phyloP scores from a whole-genome alignment of 64 coral and sea anemone species.

The Orbicella faveolata region DNA sequence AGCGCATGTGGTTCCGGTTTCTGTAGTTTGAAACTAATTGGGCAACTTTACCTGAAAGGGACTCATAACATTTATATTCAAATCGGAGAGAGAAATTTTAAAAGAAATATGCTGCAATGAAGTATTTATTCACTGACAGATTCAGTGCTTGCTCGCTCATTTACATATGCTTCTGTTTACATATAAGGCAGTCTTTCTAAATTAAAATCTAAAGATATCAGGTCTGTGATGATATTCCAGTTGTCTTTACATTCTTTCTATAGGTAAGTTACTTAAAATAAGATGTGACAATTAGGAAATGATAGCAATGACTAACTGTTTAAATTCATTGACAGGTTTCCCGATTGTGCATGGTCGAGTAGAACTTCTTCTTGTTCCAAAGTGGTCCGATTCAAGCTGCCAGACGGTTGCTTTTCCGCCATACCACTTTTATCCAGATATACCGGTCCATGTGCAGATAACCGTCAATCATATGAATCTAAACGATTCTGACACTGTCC shows the following conservation, averaged over 20 bases:
- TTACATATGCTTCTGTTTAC: no score
- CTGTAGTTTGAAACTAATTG: no score
- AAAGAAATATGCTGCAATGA: no score
- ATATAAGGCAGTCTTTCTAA: no score
- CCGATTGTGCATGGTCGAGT: conserved; percentile 27
- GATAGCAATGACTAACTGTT: background rate
- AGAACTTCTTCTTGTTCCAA: conserved; percentile 21
- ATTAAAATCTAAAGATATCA: no score
- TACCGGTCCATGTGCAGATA: conserved; percentile 30
- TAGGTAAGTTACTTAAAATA: background rate
- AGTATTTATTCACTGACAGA: no score
- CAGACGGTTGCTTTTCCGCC: conserved; percentile 26
- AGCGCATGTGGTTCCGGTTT: no score
- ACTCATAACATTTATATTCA: no score
- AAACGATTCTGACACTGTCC: conserved; percentile 38
- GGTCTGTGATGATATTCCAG: background rate
- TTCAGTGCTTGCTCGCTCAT: no score
- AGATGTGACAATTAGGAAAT: no score
- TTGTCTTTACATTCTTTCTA: background rate
- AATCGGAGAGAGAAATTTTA: no score
- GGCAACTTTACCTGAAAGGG: no score
- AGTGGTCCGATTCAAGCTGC: conserved; percentile 45
- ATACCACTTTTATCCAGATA: background rate
- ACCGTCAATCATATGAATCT: conserved; percentile 54
- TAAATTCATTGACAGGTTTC: conserved; percentile 9